Percentiles rank a stretch among this genome's conserved stretches.
These are phyloP conservation scores for Chondrosia reniformis DNA, from an alignment of 37 sponge, comb jelly and placozoan genomes.

Conservation along the genomic window DNA sequence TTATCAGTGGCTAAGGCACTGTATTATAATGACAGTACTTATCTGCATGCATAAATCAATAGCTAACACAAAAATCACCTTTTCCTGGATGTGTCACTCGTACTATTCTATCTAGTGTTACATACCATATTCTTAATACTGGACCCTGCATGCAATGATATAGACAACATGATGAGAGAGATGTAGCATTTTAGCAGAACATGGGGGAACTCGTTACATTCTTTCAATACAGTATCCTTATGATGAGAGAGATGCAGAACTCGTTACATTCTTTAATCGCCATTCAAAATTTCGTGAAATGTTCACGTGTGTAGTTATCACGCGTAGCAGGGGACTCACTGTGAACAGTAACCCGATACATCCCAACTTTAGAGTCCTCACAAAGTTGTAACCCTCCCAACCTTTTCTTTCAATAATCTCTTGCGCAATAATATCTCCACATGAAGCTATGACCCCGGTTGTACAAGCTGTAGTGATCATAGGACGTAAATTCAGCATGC, in stretches of 20 bases:
- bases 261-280: too few species aligned
- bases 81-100: not conserved
- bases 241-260: too few species aligned
- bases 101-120: not conserved
- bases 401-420: slow-evolving; percentile 43
- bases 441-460: slow-evolving; percentile 40
- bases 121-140: not conserved
- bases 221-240: too few species aligned
- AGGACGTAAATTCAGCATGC: not conserved
- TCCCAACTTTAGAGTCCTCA: slow-evolving; percentile 41
- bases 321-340: too few species aligned
- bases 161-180: too few species aligned
- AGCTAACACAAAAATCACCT: not conserved
- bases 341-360: slow-evolving; percentile 51
- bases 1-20: too few species aligned
- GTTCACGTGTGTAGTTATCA: too few species aligned
- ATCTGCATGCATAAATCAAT: not conserved
- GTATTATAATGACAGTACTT: too few species aligned
- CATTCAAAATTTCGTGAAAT: too few species aligned
- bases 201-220: too few species aligned
- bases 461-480: not conserved
- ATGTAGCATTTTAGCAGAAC: too few species aligned
- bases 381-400: slow-evolving; percentile 17
- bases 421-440: slow-evolving; percentile 75
- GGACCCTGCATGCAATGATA: too few species aligned